Evolutionary conservation across 2,113 vertebrate species (phyloP), one percentile per base, ranked within the genome.

Genomic region (Myodes glareolus): DNA sequence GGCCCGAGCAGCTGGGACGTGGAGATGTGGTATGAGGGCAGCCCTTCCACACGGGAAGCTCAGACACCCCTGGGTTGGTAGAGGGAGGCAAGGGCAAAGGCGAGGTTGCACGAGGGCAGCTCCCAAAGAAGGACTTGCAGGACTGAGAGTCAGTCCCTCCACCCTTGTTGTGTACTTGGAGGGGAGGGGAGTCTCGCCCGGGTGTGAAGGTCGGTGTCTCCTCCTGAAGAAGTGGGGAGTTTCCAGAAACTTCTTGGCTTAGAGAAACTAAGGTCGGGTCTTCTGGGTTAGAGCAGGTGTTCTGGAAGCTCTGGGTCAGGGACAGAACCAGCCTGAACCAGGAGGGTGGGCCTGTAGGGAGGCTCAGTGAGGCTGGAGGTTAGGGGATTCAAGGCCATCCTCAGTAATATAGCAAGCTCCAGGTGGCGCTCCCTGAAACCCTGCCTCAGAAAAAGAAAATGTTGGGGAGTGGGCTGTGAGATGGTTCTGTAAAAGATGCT

Each of bases 91-190:
- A 63, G 47, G 25, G 29, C 31, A 17, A 52, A 42, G 25, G 52
- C 7, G 21, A 61, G 39, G 19, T 27, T 33, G 0, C 25, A 4
- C 0, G 0, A 2, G 67, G 70, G 21, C 36, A 7, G 52, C 39
- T 77, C 52, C 76, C 33, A 1, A 14, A 27, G 86, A 42, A 17
- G 50, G 61, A 29, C 63, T 14, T 11, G 6, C n/a, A 7, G 31
- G 19, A 8, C 10, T 0, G 52, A 84, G 93, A 45, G 31, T 25
- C 42, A 3, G 0, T 10, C 33, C 17, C 4, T 61, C 45, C 0
- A 2, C 17, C 7, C 1, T 5, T 21, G 88, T 88, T 11, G 67
- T 39, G 39, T n/a, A 6, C 3, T 2, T 42, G 16, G 1, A 1
- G 33, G 27, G 70, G 93, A 86, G n/a, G 67, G 39, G 36, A 75